Base-by-base conservation (phyloP, 2,888 invertebrate genomes). In the Polyploca ridens region DNA sequence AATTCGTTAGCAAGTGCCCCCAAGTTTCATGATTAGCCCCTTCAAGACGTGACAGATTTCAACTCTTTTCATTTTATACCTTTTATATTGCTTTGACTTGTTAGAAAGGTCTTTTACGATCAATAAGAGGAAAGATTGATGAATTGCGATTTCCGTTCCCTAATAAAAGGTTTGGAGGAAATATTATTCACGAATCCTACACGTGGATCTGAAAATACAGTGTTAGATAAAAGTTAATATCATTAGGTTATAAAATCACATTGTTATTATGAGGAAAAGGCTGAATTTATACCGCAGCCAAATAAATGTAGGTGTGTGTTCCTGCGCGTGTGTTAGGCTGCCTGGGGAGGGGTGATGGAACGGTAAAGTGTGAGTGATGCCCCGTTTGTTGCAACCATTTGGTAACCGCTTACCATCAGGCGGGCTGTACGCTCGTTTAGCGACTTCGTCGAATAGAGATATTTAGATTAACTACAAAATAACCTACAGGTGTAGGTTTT, bases 21-120 rank as follows among this genome's bases (percentile, higher is more conserved):
- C 64, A 65, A 74, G 66, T 72, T 67, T 69, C 66, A 70, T 73
- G 71, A 76, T 74, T 71, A 71, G 67, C 67, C 67, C 65, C 62
- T 68, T 70, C 65, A 68, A 65, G 64, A 61, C 66, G 69, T 73
- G 71, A 72, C 75, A 72, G 70, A 74, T 73, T 73, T 68, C 67
- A 69, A 71, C 70, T 69, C 68, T 71, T 76, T 73, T 74, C 66
- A 69, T 66, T 71, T 67, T 63, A 63, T 49, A 62, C 63, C 54
- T 64, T 62, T 61, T 64, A 66, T 65, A 64, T 63, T 64, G 62
- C 54, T 54, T 54, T n/a, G 54, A 54, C 54, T 54, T 54, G 54
- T 54, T n/a, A n/a, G 54, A 54, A 65, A 65, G 63, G 44, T 62
- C 64, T 64, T 67, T 67, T 65, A 62, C 63, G 46, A 61, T 58